Base-by-base conservation (phyloP, 2,797 vertebrate genomes). In the Microcaecilia unicolor region DNA sequence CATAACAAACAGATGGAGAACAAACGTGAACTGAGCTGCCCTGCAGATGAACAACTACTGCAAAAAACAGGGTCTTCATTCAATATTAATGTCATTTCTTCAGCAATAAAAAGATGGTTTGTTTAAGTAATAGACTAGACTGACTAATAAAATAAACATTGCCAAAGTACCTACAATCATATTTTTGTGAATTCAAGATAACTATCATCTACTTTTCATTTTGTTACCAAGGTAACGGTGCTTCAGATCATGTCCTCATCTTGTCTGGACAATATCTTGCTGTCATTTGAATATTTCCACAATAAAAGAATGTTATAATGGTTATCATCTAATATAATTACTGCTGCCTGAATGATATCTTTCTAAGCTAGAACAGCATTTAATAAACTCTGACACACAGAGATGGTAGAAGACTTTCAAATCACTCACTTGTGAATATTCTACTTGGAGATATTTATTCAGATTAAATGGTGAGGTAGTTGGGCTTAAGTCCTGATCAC, bases 221-320 rank as follows among this genome's bases (percentile, higher is more conserved):
- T 58, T 57, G 68, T 66, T 66, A 58, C 43, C 31, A 62, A 68
- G 58, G 47, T 41, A 61, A 55, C 48, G 67, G 55, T 53, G 55
- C 45, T 67, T 71, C 47, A 55, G 51, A 67, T 65, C 53, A 55
- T 49, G 48, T 56, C 46, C 2, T 53, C 48, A 31, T 61, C 48
- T 49, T 55, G 43, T 60, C 58, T 57, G 61, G 61, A 62, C 55
- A 60, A 30, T 62, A 58, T 58, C 53, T 56, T 37, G 64, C 42
- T 32, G 42, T 41, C 25, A 41, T 60, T 56, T 50, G 54, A 67
- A 61, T 51, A 35, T 31, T 48, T 32, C 27, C 54, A 55, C 59
- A 61, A 55, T 36, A 43, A 48, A 52, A 61, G 43, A 52, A 56
- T 44, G 48, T 37, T 5, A 18, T 53, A 55, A 58, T 28, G 46